Conservation (phyloP, 2,888 invertebrate genomes). For the Cephus spinipes region DNA sequence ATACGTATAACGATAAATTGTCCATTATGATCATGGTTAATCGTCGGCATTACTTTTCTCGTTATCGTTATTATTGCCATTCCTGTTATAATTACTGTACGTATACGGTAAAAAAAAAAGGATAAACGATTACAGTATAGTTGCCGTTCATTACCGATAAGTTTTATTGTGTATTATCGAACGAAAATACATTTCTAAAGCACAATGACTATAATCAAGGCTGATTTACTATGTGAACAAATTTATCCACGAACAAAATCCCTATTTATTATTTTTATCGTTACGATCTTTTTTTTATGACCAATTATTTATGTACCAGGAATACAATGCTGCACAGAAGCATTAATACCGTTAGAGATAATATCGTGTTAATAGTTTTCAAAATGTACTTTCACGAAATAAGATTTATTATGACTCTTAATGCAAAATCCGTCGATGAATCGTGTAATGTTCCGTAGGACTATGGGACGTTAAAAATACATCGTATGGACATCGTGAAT, state of each 20-base stretch:
- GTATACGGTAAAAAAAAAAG: background rate
- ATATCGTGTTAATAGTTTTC: no score
- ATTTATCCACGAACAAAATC: background rate
- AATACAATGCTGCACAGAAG: no score
- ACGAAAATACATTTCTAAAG: constrained; percentile 24
- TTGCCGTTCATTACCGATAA: constrained; percentile 23
- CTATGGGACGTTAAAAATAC: no score
- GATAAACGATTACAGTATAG: constrained; percentile 14
- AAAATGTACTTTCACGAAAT: no score
- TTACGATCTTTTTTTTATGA: no score
- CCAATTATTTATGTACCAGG: no score
- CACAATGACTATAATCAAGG: constrained; percentile 14
- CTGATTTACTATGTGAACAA: constrained; percentile 11
- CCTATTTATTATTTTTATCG: no score
- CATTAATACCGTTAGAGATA: no score
- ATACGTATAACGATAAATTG: constrained; percentile 2
- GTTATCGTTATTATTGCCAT: constrained; percentile 1
- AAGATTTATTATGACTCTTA: no score
- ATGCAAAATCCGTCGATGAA: no score
- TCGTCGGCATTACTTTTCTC: constrained; percentile 6
- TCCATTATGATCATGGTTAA: constrained; percentile 6
- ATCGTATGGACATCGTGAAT: no score
- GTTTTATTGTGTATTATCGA: constrained; percentile 23
- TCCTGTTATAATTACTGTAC: constrained; percentile 1
- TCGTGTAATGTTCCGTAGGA: no score